Evolutionary conservation across 2,888 invertebrate species (phyloP), one percentile per base, ranked within the genome.

Genomic region (Rhabditoides inermis): DNA sequence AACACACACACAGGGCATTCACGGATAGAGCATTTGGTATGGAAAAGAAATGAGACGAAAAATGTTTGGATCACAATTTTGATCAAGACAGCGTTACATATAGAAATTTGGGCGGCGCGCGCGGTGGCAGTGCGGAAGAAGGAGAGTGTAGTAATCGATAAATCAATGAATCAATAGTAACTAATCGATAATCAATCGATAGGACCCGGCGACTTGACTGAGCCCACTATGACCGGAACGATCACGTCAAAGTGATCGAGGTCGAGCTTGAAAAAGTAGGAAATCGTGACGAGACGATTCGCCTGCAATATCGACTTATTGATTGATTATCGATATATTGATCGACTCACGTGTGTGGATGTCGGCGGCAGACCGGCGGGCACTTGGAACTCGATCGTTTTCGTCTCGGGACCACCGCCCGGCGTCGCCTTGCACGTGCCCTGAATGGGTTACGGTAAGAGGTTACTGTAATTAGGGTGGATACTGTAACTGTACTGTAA

Each of bases 181-280:
- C n/a, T n/a, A n/a, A n/a, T n/a, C n/a, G n/a, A n/a, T n/a, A 39
- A 39, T 15, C 37, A 51, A 22, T 41, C 52, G 20, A 52, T 40
- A 12, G 35, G 32, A 2, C 61, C 65, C 28, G 63, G 57, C 18
- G 65, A 61, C 37, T 72, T 72, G 15, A 57, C 45, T n/a, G 67
- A 66, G 27, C 73, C 73, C 23, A 73, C 60, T 22, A 73, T 64
- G 4, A 73, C 69, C 2, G 73, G 73, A 2, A 73, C 63, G 40
- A 73, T 63, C 6, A 73, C 57, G 49, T 73, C 72, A 42, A 73
- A 72, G 48, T 73, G 66, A 7, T 73, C 70, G 49, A 73, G 63
- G 47, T 73, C 70, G 18, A 73, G 59, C 50, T 73, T 67, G 51
- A 73, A 73, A 51, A 73, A 73, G 48, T 73, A 73, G 39, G 64